Base-by-base conservation (phyloP, 2,888 invertebrate genomes). In the Tubulanus polymorphus region DNA sequence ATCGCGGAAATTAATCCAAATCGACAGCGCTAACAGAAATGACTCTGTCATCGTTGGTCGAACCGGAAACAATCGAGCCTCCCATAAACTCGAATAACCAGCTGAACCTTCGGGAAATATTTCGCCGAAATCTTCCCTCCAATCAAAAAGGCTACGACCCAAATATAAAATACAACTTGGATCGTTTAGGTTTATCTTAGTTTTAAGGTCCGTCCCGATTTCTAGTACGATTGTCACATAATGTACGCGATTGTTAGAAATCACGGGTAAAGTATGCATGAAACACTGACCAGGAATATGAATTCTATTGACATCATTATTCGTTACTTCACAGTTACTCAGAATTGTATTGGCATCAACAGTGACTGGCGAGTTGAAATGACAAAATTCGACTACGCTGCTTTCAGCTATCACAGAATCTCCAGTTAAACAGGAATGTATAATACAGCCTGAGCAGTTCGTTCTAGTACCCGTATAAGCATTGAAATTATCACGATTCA, bases 361-460 rank as follows among this genome's bases (percentile, higher is more conserved):
- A 15, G 61, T 48, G 3, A 78, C 56, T 25, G 73, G 68, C 15
- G 68, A 48, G n/a, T 63, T 59, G 59, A 80, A 75, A 28, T 73
- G 58, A 56, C 79, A 79, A 59, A 72, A 80, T 53, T 81, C 81
- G 1, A 81, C 59, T 1, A 81, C 66, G 27, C 69, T 60, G 3
- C 62, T 59, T 1, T 48, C 29, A 0, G 65, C 60, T 29, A 77
- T 56, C 10, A 29, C 48, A 0, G 72, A 71, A 0, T 59, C 48
- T 1, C 48, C 37, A 1, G 68, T 63, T 1, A 79, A 49, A 6
- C 63, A 30, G 29, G 70, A 73, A 55, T 79, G 75, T 68, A 80
- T 74, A 6, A 78, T 63, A 61, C 72, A 73, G 1, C 72, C 73
- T 12, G 60, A 37, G 6, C 47, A 35, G 5, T 56, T 55, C 48